Evolutionary conservation across 1,140 invertebrate genomes (phyloP).

Genomic region (Cotesia chilonis): DNA sequence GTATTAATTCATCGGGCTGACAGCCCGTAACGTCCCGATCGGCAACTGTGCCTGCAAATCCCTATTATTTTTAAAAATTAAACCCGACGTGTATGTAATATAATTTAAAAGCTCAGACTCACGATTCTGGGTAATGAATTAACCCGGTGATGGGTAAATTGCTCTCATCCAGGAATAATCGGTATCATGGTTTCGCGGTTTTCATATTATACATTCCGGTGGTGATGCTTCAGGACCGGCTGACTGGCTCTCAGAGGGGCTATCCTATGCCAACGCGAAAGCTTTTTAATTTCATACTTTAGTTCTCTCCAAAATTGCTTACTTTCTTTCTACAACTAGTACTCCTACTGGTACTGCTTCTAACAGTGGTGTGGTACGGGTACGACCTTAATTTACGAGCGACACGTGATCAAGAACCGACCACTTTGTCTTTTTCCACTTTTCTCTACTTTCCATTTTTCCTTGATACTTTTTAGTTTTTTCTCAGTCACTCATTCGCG

Average conservation of each 20-base stretch:
- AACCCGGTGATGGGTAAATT: conserved; percentile 14
- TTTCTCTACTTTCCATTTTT: conserved; percentile 22
- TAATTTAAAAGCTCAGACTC: not conserved
- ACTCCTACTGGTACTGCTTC: not conserved
- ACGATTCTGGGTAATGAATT: not conserved
- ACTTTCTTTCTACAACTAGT: not conserved
- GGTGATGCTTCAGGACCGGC: not conserved
- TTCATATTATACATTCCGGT: not conserved
- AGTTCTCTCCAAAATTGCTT: conserved; percentile 14
- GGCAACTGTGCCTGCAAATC: not conserved
- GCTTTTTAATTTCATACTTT: conserved; percentile 44
- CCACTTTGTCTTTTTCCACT: conserved; percentile 31
- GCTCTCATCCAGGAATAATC: conserved; percentile 8
- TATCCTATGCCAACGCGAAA: conserved; percentile 4
- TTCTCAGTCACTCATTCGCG: conserved; percentile 1
- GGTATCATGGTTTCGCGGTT: conserved; percentile 11
- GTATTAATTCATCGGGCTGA: conserved; percentile 36
- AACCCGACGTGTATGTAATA: too few relatives aligned
- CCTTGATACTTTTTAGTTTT: conserved; percentile 10
- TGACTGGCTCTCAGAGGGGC: not conserved
- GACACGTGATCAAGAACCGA: conserved; percentile 31
- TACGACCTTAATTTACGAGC: conserved; percentile 31
- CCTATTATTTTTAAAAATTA: too few relatives aligned
- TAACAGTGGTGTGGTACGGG: not conserved
- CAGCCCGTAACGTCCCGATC: conserved; percentile 34